Conservation (phyloP, 2,888 invertebrate species). For the Busseola fusca region DNA sequence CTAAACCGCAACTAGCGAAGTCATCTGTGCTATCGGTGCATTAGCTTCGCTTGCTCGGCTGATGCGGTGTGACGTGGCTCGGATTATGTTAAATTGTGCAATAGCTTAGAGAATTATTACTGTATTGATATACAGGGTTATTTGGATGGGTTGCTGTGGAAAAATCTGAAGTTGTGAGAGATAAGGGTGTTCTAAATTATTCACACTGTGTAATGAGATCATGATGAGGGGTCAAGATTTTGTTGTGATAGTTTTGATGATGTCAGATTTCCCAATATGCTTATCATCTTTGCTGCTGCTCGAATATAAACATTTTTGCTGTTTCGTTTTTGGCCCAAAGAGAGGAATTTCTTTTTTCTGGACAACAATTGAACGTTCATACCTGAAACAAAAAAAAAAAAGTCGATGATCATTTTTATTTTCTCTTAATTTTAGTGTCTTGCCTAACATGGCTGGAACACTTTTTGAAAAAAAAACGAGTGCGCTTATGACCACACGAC, state of each 20-base stretch:
- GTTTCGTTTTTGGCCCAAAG: not conserved
- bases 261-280: not conserved
- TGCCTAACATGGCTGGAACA: too few relatives aligned
- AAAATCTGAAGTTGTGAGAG: conserved; percentile 2
- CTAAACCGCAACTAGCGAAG: conserved; percentile 60
- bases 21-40: conserved; percentile 44
- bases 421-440: too few relatives aligned
- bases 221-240: not conserved
- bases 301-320: not conserved
- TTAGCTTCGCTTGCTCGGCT: conserved; percentile 47
- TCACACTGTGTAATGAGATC: not conserved
- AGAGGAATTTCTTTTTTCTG: not conserved
- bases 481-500: too few relatives aligned
- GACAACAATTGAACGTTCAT: too few relatives aligned
- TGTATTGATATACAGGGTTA: not conserved
- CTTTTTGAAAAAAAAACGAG: too few relatives aligned
- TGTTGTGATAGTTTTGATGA: not conserved
- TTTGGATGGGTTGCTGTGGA: not conserved
- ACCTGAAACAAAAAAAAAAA: too few relatives aligned
- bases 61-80: conserved; percentile 37
- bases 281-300: not conserved
- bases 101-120: conserved; percentile 30
- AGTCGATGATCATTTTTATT: too few relatives aligned
- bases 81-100: conserved; percentile 34
- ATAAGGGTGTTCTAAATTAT: not conserved